These are phyloP conservation scores for Grammomys dolichurus DNA, from an alignment of 2,113 vertebrate species.

Conservation along the genomic window DNA sequence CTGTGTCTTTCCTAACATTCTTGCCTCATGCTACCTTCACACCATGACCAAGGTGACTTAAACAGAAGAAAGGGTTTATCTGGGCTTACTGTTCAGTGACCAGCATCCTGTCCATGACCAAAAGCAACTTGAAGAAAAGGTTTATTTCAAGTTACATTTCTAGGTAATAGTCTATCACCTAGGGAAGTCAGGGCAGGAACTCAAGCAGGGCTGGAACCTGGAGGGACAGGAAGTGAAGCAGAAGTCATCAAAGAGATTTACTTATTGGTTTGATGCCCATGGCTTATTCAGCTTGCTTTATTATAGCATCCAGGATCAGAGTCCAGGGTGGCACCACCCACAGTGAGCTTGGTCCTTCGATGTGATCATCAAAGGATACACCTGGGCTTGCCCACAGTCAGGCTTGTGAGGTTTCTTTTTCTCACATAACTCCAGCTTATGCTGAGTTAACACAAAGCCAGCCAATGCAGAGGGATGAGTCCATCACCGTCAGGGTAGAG, in stretches of 20 bases:
- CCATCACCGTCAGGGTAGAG: neutral
- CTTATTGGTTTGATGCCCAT: neutral
- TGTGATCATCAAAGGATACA: neutral
- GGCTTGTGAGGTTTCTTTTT: neutral
- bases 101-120: neutral
- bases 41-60: neutral
- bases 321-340: neutral
- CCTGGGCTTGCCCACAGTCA: neutral
- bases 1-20: neutral
- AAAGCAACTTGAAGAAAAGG: neutral
- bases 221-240: neutral
- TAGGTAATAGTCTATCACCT: neutral
- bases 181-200: neutral
- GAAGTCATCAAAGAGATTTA: neutral
- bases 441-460: neutral
- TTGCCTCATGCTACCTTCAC: neutral
- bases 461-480: neutral
- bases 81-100: neutral
- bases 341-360: too few species aligned
- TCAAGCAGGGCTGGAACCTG: neutral
- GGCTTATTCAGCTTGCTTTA: neutral
- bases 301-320: neutral
- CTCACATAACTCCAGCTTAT: neutral
- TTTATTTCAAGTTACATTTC: neutral
- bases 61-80: neutral